These are phyloP conservation scores for Dendroctonus ponderosae DNA, from an alignment of 1,140 invertebrate genomes.

Conservation along the genomic window DNA sequence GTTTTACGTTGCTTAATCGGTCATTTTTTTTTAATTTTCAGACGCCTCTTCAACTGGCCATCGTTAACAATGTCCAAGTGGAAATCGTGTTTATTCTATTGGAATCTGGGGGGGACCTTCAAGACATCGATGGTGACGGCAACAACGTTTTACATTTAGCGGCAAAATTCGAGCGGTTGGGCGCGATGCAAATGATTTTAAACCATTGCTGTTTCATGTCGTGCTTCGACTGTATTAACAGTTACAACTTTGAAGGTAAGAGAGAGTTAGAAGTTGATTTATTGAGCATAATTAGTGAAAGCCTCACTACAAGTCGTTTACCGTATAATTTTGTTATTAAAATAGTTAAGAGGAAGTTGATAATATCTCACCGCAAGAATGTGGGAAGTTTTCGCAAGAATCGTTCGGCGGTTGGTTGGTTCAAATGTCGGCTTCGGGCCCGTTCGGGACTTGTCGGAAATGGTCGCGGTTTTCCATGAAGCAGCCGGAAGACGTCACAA, in stretches of 20 bases:
- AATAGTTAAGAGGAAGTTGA: too few relatives aligned
- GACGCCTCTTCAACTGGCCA: slow-evolving; percentile 43
- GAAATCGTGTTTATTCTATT: slow-evolving; percentile 38
- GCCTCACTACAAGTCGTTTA: too few relatives aligned
- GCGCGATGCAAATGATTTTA: slow-evolving; percentile 31
- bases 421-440: too few relatives aligned
- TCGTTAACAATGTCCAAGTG: slow-evolving; percentile 31
- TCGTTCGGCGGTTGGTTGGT: too few relatives aligned
- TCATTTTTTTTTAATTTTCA: slow-evolving; percentile 24
- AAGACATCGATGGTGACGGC: slow-evolving; percentile 38
- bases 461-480: too few relatives aligned
- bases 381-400: too few relatives aligned
- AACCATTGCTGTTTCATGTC: slow-evolving; percentile 7
- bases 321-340: too few relatives aligned
- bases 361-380: too few relatives aligned
- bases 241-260: slow-evolving; percentile 38
- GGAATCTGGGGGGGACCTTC: slow-evolving; percentile 35
- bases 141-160: slow-evolving; percentile 43
- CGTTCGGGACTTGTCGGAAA: too few relatives aligned
- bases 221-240: slow-evolving; percentile 14
- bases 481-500: too few relatives aligned
- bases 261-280: neutral
- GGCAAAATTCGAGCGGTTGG: slow-evolving; percentile 30
- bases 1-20: too few relatives aligned
- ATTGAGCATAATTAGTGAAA: neutral